Conservation (phyloP, 2,888 invertebrate genomes). For the Luperina nickerlii region DNA sequence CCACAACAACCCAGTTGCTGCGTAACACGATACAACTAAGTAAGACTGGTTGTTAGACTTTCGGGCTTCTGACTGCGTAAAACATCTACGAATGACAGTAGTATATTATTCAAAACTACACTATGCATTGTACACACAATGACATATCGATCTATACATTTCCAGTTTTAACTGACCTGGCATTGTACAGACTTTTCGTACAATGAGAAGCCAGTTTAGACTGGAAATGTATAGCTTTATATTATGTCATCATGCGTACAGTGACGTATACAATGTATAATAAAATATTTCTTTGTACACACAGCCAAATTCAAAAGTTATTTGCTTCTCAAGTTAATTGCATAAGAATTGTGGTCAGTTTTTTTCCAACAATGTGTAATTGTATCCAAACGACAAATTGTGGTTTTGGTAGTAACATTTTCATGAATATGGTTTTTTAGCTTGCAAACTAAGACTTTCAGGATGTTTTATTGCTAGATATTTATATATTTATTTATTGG, state of each 20-base stretch:
- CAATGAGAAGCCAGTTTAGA: too few species aligned
- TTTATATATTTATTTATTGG: too few species aligned
- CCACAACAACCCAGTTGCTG: not conserved
- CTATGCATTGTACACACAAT: not conserved
- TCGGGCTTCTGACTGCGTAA: not conserved
- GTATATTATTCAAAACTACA: not conserved
- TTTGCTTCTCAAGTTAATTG: not conserved
- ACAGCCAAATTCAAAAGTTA: not conserved
- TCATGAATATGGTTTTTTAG: not conserved
- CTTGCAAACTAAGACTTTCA: not conserved
- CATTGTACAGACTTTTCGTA: too few species aligned
- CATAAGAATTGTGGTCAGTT: not conserved
- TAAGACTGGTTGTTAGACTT: not conserved
- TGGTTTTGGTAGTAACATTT: conserved; percentile 8
- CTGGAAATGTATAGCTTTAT: too few species aligned
- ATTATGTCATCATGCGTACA: too few species aligned
- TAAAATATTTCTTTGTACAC: not conserved
- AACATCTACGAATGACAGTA: not conserved
- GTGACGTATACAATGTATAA: not conserved
- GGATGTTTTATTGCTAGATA: not conserved
- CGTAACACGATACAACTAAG: not conserved
- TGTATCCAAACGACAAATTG: not conserved
- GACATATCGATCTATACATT: too few species aligned
- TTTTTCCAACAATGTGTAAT: conserved; percentile 3
- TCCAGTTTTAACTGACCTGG: too few species aligned